Evolutionary conservation across 2,888 invertebrate genomes (phyloP).

Genomic region (Heliconius erato): DNA sequence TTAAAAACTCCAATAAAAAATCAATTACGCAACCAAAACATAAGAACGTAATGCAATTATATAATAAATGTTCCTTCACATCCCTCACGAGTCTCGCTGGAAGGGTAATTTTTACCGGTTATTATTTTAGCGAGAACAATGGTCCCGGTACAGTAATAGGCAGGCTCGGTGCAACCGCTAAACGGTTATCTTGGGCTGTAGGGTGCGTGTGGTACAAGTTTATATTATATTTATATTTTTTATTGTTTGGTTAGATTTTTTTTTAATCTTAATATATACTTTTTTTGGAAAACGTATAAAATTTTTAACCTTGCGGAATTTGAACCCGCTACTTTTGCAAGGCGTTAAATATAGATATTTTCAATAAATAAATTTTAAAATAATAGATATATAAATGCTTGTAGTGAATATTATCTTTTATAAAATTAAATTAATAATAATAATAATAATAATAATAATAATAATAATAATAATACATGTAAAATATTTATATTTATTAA

Average conservation of each 20-base stretch:
- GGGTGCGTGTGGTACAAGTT: constrained; percentile 62
- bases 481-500: no score
- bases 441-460: no score
- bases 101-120: constrained; percentile 70
- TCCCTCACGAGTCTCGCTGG: constrained; percentile 3
- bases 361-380: no score
- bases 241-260: neutral
- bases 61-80: constrained; percentile 11
- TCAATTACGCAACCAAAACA: constrained; percentile 10
- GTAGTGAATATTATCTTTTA: no score
- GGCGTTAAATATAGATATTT: no score
- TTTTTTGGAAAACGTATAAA: neutral
- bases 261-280: neutral
- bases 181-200: constrained; percentile 79
- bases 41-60: constrained; percentile 16
- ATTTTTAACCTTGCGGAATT: no score
- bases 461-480: no score
- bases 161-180: constrained; percentile 80
- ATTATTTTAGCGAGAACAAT: constrained; percentile 80
- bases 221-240: neutral
- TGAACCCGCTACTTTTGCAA: no score
- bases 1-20: neutral
- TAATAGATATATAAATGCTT: no score
- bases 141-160: constrained; percentile 73
- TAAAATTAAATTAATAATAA: no score